Conservation (phyloP, 37 sponge, comb jelly and placozoan species). For the Petrosia ficiformis region DNA sequence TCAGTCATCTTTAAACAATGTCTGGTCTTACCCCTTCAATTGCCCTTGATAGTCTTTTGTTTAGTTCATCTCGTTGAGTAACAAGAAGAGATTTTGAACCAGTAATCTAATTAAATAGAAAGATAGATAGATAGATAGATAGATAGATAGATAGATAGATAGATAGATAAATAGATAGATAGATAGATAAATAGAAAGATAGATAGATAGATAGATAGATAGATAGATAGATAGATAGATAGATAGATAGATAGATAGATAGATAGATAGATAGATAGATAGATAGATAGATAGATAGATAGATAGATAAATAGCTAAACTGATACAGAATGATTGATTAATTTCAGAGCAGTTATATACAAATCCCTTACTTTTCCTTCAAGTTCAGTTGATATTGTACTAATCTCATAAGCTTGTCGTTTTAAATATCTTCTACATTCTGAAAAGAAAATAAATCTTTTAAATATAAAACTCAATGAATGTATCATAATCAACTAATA, state of each 20-base stretch:
- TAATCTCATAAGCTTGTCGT: conserved; percentile 25
- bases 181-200: too few relatives aligned
- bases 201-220: too few relatives aligned
- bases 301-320: too few relatives aligned
- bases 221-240: too few relatives aligned
- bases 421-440: conserved; percentile 14
- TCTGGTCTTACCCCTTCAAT: conserved; percentile 4
- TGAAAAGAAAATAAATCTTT: conserved; percentile 2
- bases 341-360: background rate
- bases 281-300: too few relatives aligned
- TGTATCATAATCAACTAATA: background rate
- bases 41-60: conserved; percentile 3
- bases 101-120: too few relatives aligned
- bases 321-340: background rate
- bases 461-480: background rate
- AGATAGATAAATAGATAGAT: too few relatives aligned
- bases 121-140: too few relatives aligned
- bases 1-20: background rate
- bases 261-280: too few relatives aligned
- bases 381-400: conserved; percentile 27
- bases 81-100: conserved; percentile 25
- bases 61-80: conserved; percentile 24
- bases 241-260: too few relatives aligned
- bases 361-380: conserved; percentile 1
- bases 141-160: too few relatives aligned